Base-by-base conservation (phyloP, 2,888 invertebrate species). In the Amiota mariae region DNA sequence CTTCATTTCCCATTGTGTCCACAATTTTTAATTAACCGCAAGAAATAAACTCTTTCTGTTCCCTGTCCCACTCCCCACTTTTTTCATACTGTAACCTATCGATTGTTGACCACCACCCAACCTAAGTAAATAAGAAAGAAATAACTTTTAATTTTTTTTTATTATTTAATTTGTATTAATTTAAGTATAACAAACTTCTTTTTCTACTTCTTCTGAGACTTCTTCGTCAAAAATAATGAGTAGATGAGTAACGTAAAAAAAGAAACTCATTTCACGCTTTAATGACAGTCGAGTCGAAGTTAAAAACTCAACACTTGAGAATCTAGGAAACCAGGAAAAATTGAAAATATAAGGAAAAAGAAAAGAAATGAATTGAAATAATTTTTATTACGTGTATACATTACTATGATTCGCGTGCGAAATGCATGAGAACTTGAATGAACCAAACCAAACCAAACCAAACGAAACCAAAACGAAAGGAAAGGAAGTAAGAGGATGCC, bases 231-330 rank as follows among this genome's bases (percentile, higher is more conserved):
- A 6, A 36, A 36, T 0, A 0, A 36, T 36, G 36, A 36, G 36
- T 36, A 36, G 36, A 66, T 71, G 76, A 75, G 75, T 76, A 54
- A 36, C 20, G 6, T 36, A 36, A 36, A 77, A 71, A 71, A 77
- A 83, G 75, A 78, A 80, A 80, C 84, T 85, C 80, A 85, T 82
- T 85, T 85, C 78, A 85, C 84, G 82, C 82, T 82, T 72, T 80
- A 85, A 82, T 80, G 79, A 73, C 73, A 78, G 63, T 63, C 36
- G n/a, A 6, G 36, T 36, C 8, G 36, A 36, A 36, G 36, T 36
- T 36, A 6, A 36, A 36, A 36, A 36, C 36, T 36, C 6, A 36
- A 36, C 36, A 6, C 36, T 36, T 36, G 36, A 36, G 36, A 36
- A 36, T 36, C 36, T 36, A 36, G 36, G 8, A 36, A 36, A 36